Percentiles rank a stretch among this genome's conserved stretches.
Conservation (phyloP, 2,888 invertebrate species). For the Tachina grossa region DNA sequence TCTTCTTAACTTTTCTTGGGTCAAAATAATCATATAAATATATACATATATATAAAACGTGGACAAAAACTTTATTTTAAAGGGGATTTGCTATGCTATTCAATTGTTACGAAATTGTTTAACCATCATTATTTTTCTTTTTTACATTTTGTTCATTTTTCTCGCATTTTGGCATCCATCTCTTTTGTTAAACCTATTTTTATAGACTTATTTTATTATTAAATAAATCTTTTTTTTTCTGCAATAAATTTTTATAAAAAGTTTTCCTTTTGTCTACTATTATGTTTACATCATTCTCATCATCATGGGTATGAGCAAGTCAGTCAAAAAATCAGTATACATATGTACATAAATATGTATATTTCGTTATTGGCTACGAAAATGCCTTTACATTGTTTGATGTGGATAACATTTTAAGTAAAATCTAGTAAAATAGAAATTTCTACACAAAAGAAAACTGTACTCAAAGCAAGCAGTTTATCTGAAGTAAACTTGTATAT, state of each 20-base stretch:
- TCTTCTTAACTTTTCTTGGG: slow-evolving; percentile 6
- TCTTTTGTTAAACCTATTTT: slow-evolving; percentile 22
- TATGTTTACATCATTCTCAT: slow-evolving; percentile 56
- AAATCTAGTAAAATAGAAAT: no score
- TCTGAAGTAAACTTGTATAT: no score
- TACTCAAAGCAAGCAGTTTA: not conserved
- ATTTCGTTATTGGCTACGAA: slow-evolving; percentile 12
- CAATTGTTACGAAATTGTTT: slow-evolving; percentile 53
- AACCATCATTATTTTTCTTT: slow-evolving; percentile 55
- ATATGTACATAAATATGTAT: not conserved
- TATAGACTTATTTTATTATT: slow-evolving; percentile 2
- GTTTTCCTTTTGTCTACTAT: slow-evolving; percentile 59
- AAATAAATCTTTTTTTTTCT: not conserved
- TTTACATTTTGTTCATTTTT: slow-evolving; percentile 4
- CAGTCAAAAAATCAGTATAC: slow-evolving; percentile 19
- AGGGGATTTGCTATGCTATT: slow-evolving; percentile 56
- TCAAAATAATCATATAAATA: not conserved
- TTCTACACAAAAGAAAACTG: no score
- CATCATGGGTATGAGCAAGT: slow-evolving; percentile 35
- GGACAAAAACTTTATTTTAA: slow-evolving; percentile 47
- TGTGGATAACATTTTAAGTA: no score
- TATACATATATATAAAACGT: not conserved
- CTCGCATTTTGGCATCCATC: slow-evolving; percentile 4
- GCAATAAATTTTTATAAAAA: slow-evolving; percentile 16
- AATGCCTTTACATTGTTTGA: slow-evolving; percentile 31